phyloP scores from a whole-genome alignment of 92 coral and sea anemone species.

The Phenganax marumi region DNA sequence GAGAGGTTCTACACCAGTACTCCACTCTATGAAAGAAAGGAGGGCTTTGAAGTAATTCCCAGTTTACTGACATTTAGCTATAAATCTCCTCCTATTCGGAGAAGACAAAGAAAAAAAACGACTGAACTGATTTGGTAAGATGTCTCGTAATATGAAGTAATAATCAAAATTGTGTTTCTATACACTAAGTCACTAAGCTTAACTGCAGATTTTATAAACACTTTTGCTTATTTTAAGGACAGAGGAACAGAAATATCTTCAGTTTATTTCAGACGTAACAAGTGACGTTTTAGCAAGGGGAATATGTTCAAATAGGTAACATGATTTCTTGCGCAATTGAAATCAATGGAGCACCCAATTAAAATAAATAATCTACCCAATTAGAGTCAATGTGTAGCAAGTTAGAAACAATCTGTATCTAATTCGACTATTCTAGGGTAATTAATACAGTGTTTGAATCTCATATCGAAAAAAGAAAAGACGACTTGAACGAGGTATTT shows the following conservation, averaged over 20 bases:
- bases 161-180: conserved; percentile 18
- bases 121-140: conserved; percentile 16
- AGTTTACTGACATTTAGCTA: conserved; percentile 30
- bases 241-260: conserved; percentile 76
- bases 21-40: conserved; percentile 14
- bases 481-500: conserved; percentile 70
- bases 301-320: conserved; percentile 73
- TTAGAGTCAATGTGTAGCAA: background rate
- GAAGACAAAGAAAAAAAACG: conserved; percentile 45
- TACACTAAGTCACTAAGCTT: conserved; percentile 36
- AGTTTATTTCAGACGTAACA: conserved; percentile 82
- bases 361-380: background rate
- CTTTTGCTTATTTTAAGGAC: conserved; percentile 50
- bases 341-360: background rate
- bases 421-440: conserved; percentile 56
- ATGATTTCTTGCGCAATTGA: background rate
- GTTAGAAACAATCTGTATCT: background rate
- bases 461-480: conserved; percentile 79
- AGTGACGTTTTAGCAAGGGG: conserved; percentile 79
- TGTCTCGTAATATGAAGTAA: background rate
- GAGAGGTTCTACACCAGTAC: conserved; percentile 20
- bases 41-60: conserved; percentile 13
- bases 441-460: conserved; percentile 76
- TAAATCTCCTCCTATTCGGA: conserved; percentile 44
- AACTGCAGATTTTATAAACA: conserved; percentile 11